Evolutionary conservation across 2,113 vertebrate species (phyloP), one percentile per base, ranked within the genome.

Genomic region (Tragelaphus scriptus): DNA sequence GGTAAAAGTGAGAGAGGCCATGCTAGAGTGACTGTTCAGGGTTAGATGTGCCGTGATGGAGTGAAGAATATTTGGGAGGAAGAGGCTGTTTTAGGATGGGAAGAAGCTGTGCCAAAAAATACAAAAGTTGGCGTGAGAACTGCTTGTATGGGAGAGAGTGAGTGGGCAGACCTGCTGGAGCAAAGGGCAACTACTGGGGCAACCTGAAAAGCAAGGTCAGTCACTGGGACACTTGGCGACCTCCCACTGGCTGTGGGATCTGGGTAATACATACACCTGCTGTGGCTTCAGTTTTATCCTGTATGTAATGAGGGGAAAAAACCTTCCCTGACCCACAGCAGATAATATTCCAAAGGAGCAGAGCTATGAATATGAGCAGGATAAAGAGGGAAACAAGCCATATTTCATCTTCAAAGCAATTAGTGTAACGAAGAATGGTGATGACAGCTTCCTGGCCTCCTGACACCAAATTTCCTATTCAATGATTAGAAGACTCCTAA

Each of bases 361-460:
- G 81, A 77, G 85, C 84, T 90, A 17, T 93, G 88, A 92, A 40
- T 61, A n/a, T 40, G 63, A 92, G n/a, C 40, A 56, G 81, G 49
- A 68, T 26, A 51, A 65, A 75, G 63, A 68, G 55, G 75, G 26
- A 58, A 84, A 56, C n/a, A 55, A 77, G 49, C 40, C 17, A 21
- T 61, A 92, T 89, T 98, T 96, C 89, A 94, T 92, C 49, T 91
- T 96, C 82, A 89, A 86, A 97, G 94, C 94, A 97, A 95, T 95
- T 97, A 97, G 96, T 71, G 44, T 95, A 96, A 97, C 63, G 92
- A 95, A 96, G 81, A 96, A 77, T 47, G 75, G 88, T 28, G 28
- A 90, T 40, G 85, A 94, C 65, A 92, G 88, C n/a, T 98, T 97
- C 90, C 96, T 85, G 94, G 85, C 88, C 88, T 95, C 30, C 56